Conservation (phyloP, 2,797 vertebrate species). For the Hemibagrus guttatus region DNA sequence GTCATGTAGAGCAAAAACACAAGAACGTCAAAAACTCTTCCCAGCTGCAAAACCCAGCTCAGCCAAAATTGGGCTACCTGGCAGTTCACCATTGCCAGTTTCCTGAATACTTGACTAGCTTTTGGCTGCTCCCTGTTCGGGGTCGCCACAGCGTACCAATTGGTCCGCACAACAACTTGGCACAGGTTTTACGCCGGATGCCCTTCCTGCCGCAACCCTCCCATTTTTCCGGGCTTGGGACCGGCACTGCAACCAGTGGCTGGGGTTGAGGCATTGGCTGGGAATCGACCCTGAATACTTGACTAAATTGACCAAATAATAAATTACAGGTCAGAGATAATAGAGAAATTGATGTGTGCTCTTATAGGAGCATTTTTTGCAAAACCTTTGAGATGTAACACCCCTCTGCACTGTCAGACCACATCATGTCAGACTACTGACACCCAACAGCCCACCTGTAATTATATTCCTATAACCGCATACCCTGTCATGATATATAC, state of each 20-base stretch:
- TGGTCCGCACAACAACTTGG: too few species aligned
- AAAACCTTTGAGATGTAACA: not conserved
- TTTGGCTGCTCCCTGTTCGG: too few species aligned
- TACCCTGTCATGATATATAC: not conserved
- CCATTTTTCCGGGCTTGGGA: too few species aligned
- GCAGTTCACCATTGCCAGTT: not conserved
- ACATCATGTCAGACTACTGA: not conserved
- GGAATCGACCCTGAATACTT: too few species aligned
- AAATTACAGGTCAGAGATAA: not conserved
- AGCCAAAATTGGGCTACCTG: not conserved
- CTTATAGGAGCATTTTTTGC: not conserved
- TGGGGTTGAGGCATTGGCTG: too few species aligned
- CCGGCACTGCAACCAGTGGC: too few species aligned
- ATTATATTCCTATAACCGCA: not conserved
- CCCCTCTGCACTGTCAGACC: not conserved
- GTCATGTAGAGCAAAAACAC: not conserved
- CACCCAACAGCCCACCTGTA: not conserved
- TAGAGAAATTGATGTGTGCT: not conserved
- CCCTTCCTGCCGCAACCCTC: too few species aligned
- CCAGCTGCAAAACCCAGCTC: not conserved
- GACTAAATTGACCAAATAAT: not conserved
- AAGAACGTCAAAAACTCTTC: not conserved
- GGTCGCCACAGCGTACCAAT: too few species aligned
- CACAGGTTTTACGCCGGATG: too few species aligned
- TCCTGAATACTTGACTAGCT: not conserved